phyloP scores from a whole-genome alignment of 2,797 vertebrate genomes.

The Semaprochilodus insignis region DNA sequence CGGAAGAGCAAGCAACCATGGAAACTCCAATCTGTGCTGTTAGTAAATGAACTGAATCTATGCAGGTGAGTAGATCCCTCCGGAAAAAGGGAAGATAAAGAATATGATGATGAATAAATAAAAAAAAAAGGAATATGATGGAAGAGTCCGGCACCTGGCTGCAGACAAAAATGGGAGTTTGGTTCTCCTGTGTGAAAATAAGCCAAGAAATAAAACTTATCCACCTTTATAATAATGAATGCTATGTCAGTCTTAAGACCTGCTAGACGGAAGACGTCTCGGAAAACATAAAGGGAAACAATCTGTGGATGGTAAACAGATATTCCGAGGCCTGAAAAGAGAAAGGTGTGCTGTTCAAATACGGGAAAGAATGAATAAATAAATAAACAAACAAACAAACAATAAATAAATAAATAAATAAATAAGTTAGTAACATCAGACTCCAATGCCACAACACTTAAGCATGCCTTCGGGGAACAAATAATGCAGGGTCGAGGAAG shows the following conservation, averaged over 20 bases:
- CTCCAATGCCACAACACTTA: constrained; percentile 69
- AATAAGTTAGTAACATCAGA: constrained; percentile 60
- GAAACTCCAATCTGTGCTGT: constrained; percentile 1
- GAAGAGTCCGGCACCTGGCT: background rate
- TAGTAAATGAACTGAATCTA: background rate
- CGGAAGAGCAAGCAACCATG: constrained; percentile 15
- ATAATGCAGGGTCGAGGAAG: constrained; percentile 65
- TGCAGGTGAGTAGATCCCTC: constrained; percentile 5
- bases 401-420: constrained; percentile 45
- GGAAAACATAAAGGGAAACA: constrained; percentile 58
- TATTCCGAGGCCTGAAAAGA: constrained; percentile 67
- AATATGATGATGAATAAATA: too few relatives aligned
- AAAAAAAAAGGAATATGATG: background rate
- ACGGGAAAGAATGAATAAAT: constrained; percentile 13
- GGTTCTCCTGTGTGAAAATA: background rate
- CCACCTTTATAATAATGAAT: background rate
- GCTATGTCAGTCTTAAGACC: background rate
- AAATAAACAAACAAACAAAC: too few relatives aligned
- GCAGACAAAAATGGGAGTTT: background rate
- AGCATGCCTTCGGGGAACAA: constrained; percentile 75
- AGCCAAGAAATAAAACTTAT: background rate
- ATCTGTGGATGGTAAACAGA: constrained; percentile 11
- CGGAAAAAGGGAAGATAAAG: background rate
- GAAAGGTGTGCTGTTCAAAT: constrained; percentile 49
- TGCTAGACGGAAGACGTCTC: background rate